Percentiles rank a stretch among this genome's conserved stretches.
phyloP scores from a whole-genome alignment of 2,113 vertebrate genomes.

The Saccopteryx leptura region DNA sequence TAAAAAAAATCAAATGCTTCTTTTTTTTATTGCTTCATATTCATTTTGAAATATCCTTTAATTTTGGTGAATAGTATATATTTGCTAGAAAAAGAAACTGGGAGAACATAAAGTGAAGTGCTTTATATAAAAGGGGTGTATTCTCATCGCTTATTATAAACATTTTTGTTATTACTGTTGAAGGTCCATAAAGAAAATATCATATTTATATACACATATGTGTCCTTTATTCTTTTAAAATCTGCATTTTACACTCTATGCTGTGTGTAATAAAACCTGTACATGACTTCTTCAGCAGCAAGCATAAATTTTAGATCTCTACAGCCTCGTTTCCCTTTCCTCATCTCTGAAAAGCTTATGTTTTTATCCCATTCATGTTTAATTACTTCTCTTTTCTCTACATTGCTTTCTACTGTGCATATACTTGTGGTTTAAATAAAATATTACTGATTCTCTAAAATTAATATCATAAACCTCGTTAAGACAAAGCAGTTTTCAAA shows the following conservation, averaged over 20 bases:
- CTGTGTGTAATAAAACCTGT: background rate
- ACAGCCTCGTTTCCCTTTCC: background rate
- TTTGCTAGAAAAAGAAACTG: background rate
- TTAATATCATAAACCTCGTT: background rate
- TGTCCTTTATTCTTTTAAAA: conserved; percentile 35
- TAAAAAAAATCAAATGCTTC: no score
- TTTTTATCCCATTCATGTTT: background rate
- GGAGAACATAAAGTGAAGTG: background rate
- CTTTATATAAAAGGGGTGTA: background rate
- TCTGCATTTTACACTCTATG: background rate
- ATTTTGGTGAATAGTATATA: background rate
- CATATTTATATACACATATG: background rate
- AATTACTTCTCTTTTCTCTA: background rate
- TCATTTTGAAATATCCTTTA: no score
- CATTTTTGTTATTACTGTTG: background rate
- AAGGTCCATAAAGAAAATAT: conserved; percentile 4
- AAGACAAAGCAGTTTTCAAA: conserved; percentile 7
- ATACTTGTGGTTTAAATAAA: background rate
- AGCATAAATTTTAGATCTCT: background rate
- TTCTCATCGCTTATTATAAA: background rate
- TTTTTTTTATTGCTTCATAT: no score
- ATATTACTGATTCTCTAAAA: background rate
- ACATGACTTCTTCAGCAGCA: background rate
- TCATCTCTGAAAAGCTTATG: background rate
- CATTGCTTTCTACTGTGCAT: background rate